phyloP scores from a whole-genome alignment of 2,888 invertebrate genomes.

The Drosophila anceps region DNA sequence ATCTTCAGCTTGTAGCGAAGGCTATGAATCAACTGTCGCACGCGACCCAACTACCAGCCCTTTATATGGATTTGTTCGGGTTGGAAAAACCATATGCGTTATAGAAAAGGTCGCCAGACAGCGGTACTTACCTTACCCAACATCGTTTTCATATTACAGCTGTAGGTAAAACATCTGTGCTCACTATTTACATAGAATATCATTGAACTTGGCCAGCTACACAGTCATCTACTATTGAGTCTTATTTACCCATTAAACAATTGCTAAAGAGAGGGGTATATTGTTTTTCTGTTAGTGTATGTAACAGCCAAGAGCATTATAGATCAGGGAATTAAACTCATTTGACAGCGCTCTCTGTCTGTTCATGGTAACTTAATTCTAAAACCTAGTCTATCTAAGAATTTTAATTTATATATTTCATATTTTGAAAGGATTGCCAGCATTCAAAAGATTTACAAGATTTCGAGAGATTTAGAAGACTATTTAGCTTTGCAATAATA shows the following conservation, averaged over 20 bases:
- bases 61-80: slow-evolving; percentile 38
- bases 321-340: too few species aligned
- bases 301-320: background rate
- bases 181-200: slow-evolving; percentile 54
- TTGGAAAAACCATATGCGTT: slow-evolving; percentile 5
- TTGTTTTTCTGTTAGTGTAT: background rate
- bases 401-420: too few species aligned
- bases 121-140: slow-evolving; percentile 64
- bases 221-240: slow-evolving; percentile 17
- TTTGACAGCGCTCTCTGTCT: too few species aligned
- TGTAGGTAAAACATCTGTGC: slow-evolving; percentile 52
- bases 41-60: slow-evolving; percentile 17
- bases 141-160: slow-evolving; percentile 22
- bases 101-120: slow-evolving; percentile 5
- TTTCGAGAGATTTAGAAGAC: too few species aligned
- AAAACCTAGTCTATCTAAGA: too few species aligned
- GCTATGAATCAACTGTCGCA: slow-evolving; percentile 32
- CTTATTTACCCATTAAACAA: background rate
- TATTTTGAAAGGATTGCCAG: too few species aligned
- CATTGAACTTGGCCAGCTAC: slow-evolving; percentile 61
- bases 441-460: too few species aligned
- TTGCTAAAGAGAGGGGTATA: background rate
- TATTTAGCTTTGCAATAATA: too few species aligned
- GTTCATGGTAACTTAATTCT: background rate
- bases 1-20: slow-evolving; percentile 22